phyloP scores from a whole-genome alignment of 2,888 invertebrate genomes.

The Therioaphis trifolii region DNA sequence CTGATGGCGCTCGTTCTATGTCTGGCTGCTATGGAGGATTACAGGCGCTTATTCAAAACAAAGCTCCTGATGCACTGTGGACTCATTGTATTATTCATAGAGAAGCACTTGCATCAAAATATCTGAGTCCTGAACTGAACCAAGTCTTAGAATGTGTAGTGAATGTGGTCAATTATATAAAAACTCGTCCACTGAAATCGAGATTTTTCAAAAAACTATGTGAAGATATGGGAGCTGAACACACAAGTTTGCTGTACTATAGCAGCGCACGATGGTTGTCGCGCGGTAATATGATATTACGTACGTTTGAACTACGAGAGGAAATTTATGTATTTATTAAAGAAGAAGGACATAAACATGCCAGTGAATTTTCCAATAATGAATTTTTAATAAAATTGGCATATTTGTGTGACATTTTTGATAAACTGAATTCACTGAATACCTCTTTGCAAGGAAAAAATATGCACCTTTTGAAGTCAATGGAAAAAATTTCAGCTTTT shows the following conservation, averaged over 20 bases:
- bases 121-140: constrained; percentile 33
- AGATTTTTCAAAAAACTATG: constrained; percentile 37
- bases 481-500: constrained; percentile 25
- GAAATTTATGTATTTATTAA: constrained; percentile 34
- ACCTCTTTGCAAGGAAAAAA: constrained; percentile 5
- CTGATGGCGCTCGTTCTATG: too few relatives aligned
- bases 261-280: constrained; percentile 16
- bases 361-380: neutral
- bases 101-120: constrained; percentile 49
- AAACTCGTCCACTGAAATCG: constrained; percentile 25
- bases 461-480: constrained; percentile 28
- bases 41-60: too few relatives aligned
- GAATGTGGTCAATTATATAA: constrained; percentile 32
- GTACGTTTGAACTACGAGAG: constrained; percentile 21
- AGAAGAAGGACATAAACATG: constrained; percentile 25
- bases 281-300: constrained; percentile 24
- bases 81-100: too few relatives aligned
- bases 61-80: constrained; percentile 64
- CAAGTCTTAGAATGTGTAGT: constrained; percentile 13
- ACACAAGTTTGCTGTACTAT: constrained; percentile 2
- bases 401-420: constrained; percentile 38
- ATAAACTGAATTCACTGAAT: constrained; percentile 26
- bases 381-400: constrained; percentile 35
- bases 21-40: too few relatives aligned
- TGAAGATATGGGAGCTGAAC: constrained; percentile 30